Base-by-base conservation (phyloP, 2,888 invertebrate genomes). In the Ormyrus pomaceus region DNA sequence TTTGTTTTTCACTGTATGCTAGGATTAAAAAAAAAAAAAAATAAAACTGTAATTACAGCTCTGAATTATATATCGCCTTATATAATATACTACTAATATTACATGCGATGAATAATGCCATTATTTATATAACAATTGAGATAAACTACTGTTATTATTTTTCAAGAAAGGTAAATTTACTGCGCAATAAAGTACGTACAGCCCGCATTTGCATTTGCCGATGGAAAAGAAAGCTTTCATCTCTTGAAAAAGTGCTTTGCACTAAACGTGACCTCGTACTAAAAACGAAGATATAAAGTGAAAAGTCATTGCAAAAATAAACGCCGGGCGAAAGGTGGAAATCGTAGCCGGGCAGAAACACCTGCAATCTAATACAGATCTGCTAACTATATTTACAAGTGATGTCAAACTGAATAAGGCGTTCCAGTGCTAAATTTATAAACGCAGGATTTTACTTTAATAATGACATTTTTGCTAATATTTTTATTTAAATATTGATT, bases 81-180 rank as follows among this genome's bases (percentile, higher is more conserved):
- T 34, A 34, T 34, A 34, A 34, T 34, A 34, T 34, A 34, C 34
- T 34, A 0, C 34, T 34, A 34, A 34, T 34, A 34, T 34, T 34
- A 4, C 34, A 3, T 3, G 34, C 4, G 34, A 34, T 34, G 34
- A 34, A 34, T 34, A 34, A 34, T 4, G 34, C 34, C 4, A 34
- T 34, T 55, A 34, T 62, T 70, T 77, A 64, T 11, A 59, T 51
- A 77, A 61, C 48, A 19, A 75, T 75, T 75, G 65, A 71, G 53
- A 79, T 46, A 75, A 71, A 71, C 48, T 58, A 13, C 59, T 55
- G 61, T 75, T 75, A 74, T 74, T 79, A 71, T 70, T 71, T 70
- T 75, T 55, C 46, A 34, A 69, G 71, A 65, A 59, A 50, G 48
- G 6, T 50, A 48, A 65, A 79, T 75, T 74, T 79, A 75, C 13